Evolutionary conservation across 2,797 vertebrate genomes (phyloP), one percentile per base, ranked within the genome.

Genomic region (Trachurus trachurus): DNA sequence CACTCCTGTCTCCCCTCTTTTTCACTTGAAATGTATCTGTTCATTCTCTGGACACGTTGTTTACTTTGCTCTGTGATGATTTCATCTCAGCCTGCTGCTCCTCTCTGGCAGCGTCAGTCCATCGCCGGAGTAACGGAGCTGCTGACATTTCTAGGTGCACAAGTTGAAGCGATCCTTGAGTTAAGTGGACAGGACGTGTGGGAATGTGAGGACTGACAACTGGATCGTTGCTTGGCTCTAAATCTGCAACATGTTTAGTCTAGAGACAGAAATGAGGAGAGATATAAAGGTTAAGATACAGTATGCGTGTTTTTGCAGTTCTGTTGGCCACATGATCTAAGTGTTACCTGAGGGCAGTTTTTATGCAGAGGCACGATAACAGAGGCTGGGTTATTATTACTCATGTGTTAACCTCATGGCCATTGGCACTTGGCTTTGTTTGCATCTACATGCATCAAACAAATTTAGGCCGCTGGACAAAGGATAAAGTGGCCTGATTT

Each of bases 371-470:
- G 56, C 52, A 31, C 13, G 29, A 34, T 39, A 44, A 78, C 13
- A 7, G 39, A 74, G 50, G 31, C 40, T 64, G 1, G 39, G 17
- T 77, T 67, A 66, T 90, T 93, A 53, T 90, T 26, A 49, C 49
- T 74, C 40, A 34, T 45, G 21, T 50, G 78, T 74, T 67, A 40
- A 77, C 60, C 49, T 78, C 26, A 17, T 86, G 90, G 90, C 91
- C 81, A 56, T 1, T 65, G 87, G 92, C 88, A 21, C 26, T 62
- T 60, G 57, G 56, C 83, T 90, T 93, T 94, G 87, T 92, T 72
- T 73, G 70, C 45, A 57, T 83, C 58, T 78, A 74, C 21, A 78
- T 80, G 81, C 82, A 83, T 81, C 70, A 74, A 80, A 87, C 71
- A 67, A 74, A 92, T 89, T 50, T 75, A 86, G 88, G 88, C 37